Evolutionary conservation across 2,113 vertebrate genomes (phyloP).

Genomic region (Bufo bufo): DNA sequence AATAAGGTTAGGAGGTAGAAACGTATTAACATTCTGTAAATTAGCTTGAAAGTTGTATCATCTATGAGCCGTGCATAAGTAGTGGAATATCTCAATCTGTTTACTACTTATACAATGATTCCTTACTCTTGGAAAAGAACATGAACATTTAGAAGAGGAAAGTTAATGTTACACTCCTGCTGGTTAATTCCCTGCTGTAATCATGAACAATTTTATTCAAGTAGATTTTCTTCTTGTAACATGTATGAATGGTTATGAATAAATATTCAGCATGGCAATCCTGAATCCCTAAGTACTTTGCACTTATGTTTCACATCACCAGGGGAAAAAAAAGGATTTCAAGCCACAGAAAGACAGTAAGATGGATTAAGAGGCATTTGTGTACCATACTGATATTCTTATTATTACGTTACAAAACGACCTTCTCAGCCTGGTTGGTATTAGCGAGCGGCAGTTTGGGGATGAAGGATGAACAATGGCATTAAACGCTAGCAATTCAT

Average conservation of each 20-base stretch:
- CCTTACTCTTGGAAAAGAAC: not conserved
- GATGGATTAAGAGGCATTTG: constrained; percentile 19
- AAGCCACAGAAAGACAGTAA: not conserved
- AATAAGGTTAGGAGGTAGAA: not conserved
- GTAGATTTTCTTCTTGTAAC: constrained; percentile 18
- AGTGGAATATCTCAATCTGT: not conserved
- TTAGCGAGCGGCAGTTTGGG: not conserved
- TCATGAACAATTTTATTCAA: constrained; percentile 29
- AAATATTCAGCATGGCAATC: constrained; percentile 23
- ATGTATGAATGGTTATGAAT: constrained; percentile 26
- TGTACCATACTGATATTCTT: not conserved
- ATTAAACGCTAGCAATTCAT: not conserved
- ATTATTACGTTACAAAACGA: not conserved
- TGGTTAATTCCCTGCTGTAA: constrained; percentile 36
- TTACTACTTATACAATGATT: constrained; percentile 1
- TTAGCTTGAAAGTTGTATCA: not conserved
- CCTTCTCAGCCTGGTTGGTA: not conserved
- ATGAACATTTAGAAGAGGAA: constrained; percentile 14
- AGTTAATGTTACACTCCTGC: constrained; percentile 19
- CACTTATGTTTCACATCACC: constrained; percentile 25
- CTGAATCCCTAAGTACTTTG: constrained; percentile 14
- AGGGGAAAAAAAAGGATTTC: constrained; percentile 4
- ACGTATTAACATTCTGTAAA: not conserved
- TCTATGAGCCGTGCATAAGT: not conserved
- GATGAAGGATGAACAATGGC: not conserved